Conservation (phyloP, 2,888 invertebrate species). For the Serripes groenlandicus region DNA sequence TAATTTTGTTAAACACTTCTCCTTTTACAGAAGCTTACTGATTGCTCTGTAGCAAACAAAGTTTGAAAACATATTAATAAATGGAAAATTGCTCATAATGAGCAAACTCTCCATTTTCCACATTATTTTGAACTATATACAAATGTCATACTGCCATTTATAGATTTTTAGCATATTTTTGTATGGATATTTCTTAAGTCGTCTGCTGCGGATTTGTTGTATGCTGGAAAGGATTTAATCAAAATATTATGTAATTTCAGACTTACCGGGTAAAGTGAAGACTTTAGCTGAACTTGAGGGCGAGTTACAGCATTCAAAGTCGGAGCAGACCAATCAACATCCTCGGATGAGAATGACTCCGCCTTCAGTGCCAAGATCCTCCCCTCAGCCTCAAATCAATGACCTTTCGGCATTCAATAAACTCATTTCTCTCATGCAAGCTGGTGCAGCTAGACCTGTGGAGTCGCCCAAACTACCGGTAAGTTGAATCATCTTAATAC, state of each 20-base stretch:
- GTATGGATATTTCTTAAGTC: too few species aligned
- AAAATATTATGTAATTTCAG: conserved; percentile 36
- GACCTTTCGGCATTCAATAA: conserved; percentile 85
- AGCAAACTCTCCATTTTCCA: too few species aligned
- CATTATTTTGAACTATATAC: too few species aligned
- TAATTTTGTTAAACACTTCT: too few species aligned
- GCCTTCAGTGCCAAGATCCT: conserved; percentile 50
- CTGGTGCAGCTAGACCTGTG: conserved; percentile 78
- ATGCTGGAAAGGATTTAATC: background rate
- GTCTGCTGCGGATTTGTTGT: too few species aligned
- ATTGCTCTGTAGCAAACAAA: too few species aligned
- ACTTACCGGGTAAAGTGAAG: conserved; percentile 77
- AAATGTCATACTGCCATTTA: too few species aligned
- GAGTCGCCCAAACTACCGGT: conserved; percentile 73
- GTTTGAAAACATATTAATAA: too few species aligned
- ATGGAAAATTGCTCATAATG: too few species aligned
- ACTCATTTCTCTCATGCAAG: conserved; percentile 83
- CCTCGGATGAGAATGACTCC: conserved; percentile 58
- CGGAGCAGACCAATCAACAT: conserved; percentile 31
- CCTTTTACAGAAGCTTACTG: too few species aligned
- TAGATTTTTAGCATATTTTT: too few species aligned
- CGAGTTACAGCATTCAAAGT: conserved; percentile 65
- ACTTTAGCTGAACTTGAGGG: conserved; percentile 84
- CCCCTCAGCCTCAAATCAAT: conserved; percentile 61
- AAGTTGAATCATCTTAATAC: too few species aligned